Conservation (phyloP, 2,113 vertebrate genomes). For the Sander vitreus region DNA sequence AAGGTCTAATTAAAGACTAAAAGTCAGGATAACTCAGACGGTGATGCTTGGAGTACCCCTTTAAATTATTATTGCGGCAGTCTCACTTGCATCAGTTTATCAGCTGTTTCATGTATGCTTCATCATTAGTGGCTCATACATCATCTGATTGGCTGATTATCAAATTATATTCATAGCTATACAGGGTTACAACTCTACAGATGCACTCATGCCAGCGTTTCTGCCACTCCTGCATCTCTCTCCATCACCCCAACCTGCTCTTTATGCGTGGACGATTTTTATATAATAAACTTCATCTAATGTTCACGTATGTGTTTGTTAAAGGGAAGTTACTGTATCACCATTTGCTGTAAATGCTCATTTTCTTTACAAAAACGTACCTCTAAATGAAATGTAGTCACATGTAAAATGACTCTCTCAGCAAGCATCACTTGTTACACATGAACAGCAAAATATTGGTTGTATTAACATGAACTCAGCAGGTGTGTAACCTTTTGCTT, state of each 20-base stretch:
- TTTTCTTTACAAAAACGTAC: background rate
- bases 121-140: background rate
- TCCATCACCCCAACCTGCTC: background rate
- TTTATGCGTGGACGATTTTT: background rate
- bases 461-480: slow-evolving; percentile 7
- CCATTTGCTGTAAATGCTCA: background rate
- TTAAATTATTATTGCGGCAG: background rate
- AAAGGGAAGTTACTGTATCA: background rate
- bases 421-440: background rate
- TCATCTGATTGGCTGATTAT: background rate
- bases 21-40: too few species aligned
- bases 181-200: background rate
- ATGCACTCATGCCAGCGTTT: background rate
- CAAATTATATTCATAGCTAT: background rate
- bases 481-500: background rate
- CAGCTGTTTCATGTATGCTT: background rate
- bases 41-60: background rate
- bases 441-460: background rate
- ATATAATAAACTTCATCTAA: background rate
- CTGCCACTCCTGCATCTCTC: background rate
- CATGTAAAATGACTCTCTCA: slow-evolving; percentile 1
- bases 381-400: too few species aligned
- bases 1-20: too few species aligned
- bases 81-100: background rate
- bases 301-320: too few species aligned